phyloP scores from a whole-genome alignment of 1,140 invertebrate species.

The Psilanteris sp. region DNA sequence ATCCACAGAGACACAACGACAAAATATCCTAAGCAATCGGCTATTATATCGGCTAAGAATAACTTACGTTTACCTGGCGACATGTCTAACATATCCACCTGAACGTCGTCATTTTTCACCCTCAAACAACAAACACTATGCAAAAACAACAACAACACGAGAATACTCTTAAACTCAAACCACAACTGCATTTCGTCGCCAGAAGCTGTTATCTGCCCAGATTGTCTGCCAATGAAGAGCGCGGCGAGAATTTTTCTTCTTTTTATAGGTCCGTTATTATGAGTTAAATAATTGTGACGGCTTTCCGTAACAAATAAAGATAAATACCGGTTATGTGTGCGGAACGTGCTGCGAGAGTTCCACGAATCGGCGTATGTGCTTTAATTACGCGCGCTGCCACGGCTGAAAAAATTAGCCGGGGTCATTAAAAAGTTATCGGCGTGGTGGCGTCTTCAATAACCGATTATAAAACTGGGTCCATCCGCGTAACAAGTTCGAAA shows the following conservation, averaged over 20 bases:
- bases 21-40: too few species aligned
- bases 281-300: conserved; percentile 62
- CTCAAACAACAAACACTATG: conserved; percentile 45
- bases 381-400: conserved; percentile 43
- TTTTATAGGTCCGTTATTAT: conserved; percentile 63
- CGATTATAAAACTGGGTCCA: neutral
- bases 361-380: conserved; percentile 21
- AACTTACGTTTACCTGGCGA: conserved; percentile 69
- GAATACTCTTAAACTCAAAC: conserved; percentile 30
- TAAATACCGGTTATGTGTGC: conserved; percentile 63
- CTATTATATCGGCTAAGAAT: neutral
- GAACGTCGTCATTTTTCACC: conserved; percentile 46
- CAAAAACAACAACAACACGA: conserved; percentile 41
- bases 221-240: conserved; percentile 39
- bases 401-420: conserved; percentile 10
- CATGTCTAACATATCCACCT: conserved; percentile 57
- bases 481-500: too few species aligned
- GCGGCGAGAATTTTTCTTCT: conserved; percentile 35
- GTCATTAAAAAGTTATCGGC: conserved; percentile 12
- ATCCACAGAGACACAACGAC: too few species aligned
- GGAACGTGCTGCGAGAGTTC: conserved; percentile 44
- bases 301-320: conserved; percentile 67
- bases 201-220: conserved; percentile 7
- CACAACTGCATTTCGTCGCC: conserved; percentile 29
- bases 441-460: conserved; percentile 14